A percentile compares a stretch with the other conserved stretches of the same genome.
phyloP scores from a whole-genome alignment of 1,140 invertebrate species.

The Drosophila arawakana region DNA sequence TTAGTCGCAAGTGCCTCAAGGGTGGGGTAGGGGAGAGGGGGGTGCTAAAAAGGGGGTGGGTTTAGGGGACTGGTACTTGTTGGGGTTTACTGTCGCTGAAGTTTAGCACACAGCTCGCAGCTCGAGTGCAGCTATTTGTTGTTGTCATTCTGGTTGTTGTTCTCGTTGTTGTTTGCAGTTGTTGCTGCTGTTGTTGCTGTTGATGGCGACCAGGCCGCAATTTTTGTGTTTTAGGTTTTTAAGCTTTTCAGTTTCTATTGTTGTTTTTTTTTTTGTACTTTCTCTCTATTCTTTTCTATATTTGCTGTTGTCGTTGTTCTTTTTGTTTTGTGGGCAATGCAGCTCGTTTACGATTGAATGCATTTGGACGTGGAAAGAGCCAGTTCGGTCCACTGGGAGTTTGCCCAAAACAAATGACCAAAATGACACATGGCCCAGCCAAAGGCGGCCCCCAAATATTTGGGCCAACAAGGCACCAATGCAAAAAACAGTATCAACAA shows the following conservation, averaged over 20 bases:
- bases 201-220: conserved; percentile 69
- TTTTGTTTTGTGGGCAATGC: conserved; percentile 54
- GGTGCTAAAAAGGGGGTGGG: not conserved
- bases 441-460: conserved; percentile 48
- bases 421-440: conserved; percentile 73
- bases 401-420: conserved; percentile 80
- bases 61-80: conserved; percentile 6
- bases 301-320: conserved; percentile 3
- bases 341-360: conserved; percentile 72
- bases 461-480: conserved; percentile 51
- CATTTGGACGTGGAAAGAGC: conserved; percentile 37
- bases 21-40: not conserved
- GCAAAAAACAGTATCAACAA: not conserved
- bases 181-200: conserved; percentile 42
- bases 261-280: conserved; percentile 16
- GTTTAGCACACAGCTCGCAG: conserved; percentile 66
- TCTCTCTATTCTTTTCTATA: not conserved
- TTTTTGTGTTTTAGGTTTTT: conserved; percentile 81
- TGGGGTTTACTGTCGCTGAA: conserved; percentile 62
- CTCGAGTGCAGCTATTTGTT: conserved; percentile 65
- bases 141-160: conserved; percentile 33
- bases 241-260: conserved; percentile 58
- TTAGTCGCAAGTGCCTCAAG: conserved; percentile 9
- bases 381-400: conserved; percentile 48
- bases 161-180: conserved; percentile 23